Evolutionary conservation across 2,113 vertebrate genomes (phyloP).

Genomic region (Pithys albifrons): DNA sequence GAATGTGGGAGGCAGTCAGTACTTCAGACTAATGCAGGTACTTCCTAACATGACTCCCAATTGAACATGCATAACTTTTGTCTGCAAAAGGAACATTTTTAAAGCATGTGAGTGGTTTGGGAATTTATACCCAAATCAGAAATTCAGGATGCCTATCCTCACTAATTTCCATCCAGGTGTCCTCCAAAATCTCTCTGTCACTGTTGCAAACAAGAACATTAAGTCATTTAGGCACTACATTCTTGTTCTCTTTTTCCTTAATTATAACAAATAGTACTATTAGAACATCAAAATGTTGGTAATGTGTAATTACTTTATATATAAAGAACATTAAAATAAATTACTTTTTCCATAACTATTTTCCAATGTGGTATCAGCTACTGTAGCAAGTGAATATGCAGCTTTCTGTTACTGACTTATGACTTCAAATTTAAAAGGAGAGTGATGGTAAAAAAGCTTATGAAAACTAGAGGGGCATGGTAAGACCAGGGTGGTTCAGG

Average conservation of each 20-base stretch:
- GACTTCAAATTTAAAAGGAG: not conserved
- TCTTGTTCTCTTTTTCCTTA: constrained; percentile 7
- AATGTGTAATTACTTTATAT: constrained; percentile 54
- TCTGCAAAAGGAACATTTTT: not conserved
- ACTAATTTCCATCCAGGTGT: not conserved
- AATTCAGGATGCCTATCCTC: not conserved
- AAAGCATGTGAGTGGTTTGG: not conserved
- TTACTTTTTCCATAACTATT: constrained; percentile 26
- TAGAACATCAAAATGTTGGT: constrained; percentile 12
- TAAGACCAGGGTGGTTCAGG: not conserved
- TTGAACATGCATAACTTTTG: not conserved
- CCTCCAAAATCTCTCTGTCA: not conserved
- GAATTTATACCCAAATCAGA: not conserved
- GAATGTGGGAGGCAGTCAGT: not conserved
- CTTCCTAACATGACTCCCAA: not conserved
- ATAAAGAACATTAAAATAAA: constrained; percentile 64
- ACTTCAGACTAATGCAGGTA: not conserved
- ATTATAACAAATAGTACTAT: constrained; percentile 59
- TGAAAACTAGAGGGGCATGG: not conserved
- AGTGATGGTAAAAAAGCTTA: not conserved
- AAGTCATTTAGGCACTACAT: constrained; percentile 58
- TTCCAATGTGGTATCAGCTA: constrained; percentile 12
- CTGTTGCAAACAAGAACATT: not conserved
- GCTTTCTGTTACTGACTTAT: not conserved
- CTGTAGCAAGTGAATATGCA: not conserved